Evolutionary conservation across 2,888 invertebrate genomes (phyloP), one percentile per base, ranked within the genome.

Genomic region (Lissocephala sabroskyi): DNA sequence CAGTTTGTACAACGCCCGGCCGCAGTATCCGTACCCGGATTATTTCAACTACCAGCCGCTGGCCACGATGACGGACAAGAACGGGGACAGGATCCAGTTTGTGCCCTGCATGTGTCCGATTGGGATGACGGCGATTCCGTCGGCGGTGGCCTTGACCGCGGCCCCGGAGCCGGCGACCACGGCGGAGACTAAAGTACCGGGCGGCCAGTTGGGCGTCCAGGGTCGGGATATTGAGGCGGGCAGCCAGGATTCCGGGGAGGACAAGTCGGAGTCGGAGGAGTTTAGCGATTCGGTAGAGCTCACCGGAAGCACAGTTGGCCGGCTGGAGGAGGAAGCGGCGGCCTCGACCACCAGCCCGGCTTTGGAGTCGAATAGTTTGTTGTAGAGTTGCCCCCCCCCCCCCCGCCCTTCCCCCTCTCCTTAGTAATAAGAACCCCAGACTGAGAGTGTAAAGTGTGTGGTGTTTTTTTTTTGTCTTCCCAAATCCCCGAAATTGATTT

Each of bases 101-200:
- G 82, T 83, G 35, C 82, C 83, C 30, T 83, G 82, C 58, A 81
- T 82, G 82, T 82, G 82, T 47, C 83, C 82, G 1, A 62, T 83
- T 32, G 41, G 55, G 39, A 28, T 52, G 6, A 57, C 49, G 2
- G 45, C 55, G 3, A 62, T 56, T 16, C 43, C 61, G 9, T 45
- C 52, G 18, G 3, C 37, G 1, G 47, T 55, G 16, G 36, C 64
- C 23, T 49, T 50, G 4, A 37, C 32, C 26, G 53, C 17, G 11
- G 39, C 36, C 14, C 9, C 45, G 2, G 14, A 37, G 9, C 23
- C 16, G 7, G 5, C 32, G 1, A 6, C 11, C 17, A 4, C 33
- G 1, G 35, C 30, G 19, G 36, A 56, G 2, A 36, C 35, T 11
- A 46, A 54, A 23, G n/a, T n/a, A n/a, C n/a, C n/a, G n/a, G 17